Conservation (phyloP, 2,113 vertebrate species). For the Carollia perspicillata region DNA sequence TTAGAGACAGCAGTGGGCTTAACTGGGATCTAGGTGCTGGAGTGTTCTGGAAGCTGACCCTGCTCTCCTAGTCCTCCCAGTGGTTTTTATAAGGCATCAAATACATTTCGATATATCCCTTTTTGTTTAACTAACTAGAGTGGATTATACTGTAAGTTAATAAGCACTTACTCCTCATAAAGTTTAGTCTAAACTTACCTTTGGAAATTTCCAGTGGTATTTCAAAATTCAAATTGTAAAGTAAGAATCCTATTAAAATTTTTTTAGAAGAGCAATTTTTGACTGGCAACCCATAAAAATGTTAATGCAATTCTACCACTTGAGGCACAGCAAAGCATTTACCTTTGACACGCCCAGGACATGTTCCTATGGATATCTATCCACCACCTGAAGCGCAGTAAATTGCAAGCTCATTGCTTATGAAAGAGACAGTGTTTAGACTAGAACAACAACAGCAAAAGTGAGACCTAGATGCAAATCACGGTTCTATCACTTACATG, state of each 20-base stretch:
- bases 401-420: not conserved
- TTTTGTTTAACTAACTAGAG: not conserved
- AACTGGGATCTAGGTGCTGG: not conserved
- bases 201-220: not conserved
- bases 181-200: not conserved
- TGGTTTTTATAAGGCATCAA: not conserved
- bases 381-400: not conserved
- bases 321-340: not conserved
- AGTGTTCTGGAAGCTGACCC: not conserved
- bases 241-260: not conserved
- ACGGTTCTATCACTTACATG: not conserved
- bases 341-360: not conserved
- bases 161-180: not conserved
- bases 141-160: not conserved
- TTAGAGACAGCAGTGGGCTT: not conserved
- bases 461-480: not conserved
- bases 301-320: not conserved
- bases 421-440: not conserved
- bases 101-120: not conserved
- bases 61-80: not conserved
- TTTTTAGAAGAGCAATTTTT: not conserved
- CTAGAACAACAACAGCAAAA: not conserved
- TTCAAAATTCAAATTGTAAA: conserved; percentile 13
- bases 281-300: not conserved
- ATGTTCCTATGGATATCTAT: not conserved